phyloP scores from a whole-genome alignment of 1,140 invertebrate species.

The Delia radicum region DNA sequence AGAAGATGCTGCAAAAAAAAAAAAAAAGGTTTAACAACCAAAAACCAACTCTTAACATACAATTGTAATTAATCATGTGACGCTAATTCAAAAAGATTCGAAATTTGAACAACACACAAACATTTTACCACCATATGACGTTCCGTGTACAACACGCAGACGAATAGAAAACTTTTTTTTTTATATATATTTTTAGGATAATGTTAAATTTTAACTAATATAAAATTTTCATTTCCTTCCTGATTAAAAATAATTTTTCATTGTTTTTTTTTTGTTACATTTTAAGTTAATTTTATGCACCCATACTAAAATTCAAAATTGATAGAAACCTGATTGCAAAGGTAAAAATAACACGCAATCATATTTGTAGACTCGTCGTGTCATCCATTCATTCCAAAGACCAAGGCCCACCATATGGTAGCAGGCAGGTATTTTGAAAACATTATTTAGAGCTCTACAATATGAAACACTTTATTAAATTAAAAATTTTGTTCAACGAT shows the following conservation, averaged over 20 bases:
- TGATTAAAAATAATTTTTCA: background rate
- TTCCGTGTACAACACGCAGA: background rate
- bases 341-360: background rate
- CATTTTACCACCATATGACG: background rate
- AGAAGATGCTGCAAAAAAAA: background rate
- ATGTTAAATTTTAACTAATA: background rate
- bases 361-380: background rate
- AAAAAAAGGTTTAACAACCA: background rate
- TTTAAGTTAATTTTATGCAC: background rate
- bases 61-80: slow-evolving; percentile 29
- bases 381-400: too few relatives aligned
- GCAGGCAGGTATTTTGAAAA: background rate
- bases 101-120: background rate
- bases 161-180: background rate
- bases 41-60: slow-evolving; percentile 24
- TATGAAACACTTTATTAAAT: background rate
- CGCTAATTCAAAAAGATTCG: background rate
- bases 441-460: background rate
- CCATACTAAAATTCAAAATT: background rate
- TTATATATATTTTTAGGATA: background rate
- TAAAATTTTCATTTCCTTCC: background rate
- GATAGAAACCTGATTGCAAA: background rate
- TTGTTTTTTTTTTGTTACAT: background rate
- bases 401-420: background rate
- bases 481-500: background rate